Evolutionary conservation across 2,113 vertebrate species (phyloP).

Genomic region (Deroptyus accipitrinus): DNA sequence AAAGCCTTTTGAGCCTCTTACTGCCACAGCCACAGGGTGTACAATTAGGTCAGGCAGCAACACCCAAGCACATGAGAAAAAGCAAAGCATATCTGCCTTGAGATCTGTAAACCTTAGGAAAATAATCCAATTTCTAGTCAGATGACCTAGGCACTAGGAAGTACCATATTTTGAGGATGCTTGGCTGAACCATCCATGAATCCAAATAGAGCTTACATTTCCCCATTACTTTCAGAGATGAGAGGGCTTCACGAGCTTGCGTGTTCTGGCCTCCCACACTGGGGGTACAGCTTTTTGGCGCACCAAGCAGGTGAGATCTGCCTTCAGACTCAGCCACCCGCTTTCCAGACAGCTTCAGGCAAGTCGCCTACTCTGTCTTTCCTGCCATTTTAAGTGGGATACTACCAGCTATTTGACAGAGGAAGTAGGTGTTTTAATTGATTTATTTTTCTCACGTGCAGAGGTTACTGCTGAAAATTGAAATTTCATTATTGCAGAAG

Average conservation of each 20-base stretch:
- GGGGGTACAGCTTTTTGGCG: background rate
- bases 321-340: background rate
- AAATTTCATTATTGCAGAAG: background rate
- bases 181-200: background rate
- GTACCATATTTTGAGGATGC: background rate
- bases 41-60: background rate
- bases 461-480: background rate
- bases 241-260: background rate
- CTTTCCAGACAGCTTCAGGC: background rate
- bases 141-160: background rate
- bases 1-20: background rate
- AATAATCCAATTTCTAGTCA: background rate
- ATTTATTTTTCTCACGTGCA: background rate
- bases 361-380: background rate
- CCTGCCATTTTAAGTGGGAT: background rate
- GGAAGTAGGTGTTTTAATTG: background rate
- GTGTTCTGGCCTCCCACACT: background rate
- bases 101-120: background rate
- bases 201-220: background rate
- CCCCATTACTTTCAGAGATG: background rate
- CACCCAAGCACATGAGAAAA: background rate
- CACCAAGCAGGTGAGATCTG: background rate
- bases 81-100: fast-evolving
- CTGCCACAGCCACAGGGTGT: background rate
- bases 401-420: background rate